These are phyloP conservation scores for Zaprionus tsacasi DNA, from an alignment of 1,140 invertebrate genomes.

Conservation along the genomic window DNA sequence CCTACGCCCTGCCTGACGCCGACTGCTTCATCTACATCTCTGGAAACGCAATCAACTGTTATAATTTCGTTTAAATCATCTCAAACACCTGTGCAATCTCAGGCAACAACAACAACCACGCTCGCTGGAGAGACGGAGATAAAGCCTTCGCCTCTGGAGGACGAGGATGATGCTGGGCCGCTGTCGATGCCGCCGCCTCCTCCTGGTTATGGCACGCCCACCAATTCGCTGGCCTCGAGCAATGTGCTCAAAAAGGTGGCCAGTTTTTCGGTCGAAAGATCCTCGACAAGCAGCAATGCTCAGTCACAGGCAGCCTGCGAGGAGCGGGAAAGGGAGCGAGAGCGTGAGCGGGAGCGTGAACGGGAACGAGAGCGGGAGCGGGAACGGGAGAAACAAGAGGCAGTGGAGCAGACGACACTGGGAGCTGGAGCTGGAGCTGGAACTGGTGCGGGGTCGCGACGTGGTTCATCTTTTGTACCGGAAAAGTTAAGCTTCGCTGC, in stretches of 20 bases:
- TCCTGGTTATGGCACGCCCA: constrained; percentile 84
- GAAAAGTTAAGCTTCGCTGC: constrained; percentile 93
- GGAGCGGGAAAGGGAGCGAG: constrained; percentile 36
- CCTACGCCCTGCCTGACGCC: constrained; percentile 18
- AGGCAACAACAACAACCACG: constrained; percentile 24
- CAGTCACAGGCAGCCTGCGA: constrained; percentile 32
- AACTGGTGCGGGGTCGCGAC: constrained; percentile 70
- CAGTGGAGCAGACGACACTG: constrained; percentile 26
- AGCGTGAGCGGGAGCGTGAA: constrained; percentile 41
- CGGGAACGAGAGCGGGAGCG: constrained; percentile 49
- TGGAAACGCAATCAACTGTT: constrained; percentile 84
- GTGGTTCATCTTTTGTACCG: constrained; percentile 90
- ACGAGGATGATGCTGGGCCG: constrained; percentile 44
- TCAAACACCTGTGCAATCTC: constrained; percentile 83
- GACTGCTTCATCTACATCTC: constrained; percentile 36
- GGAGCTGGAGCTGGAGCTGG: constrained; percentile 39
- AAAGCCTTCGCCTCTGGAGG: too few species aligned
- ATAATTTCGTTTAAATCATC: constrained; percentile 84
- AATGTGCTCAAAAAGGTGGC: constrained; percentile 93
- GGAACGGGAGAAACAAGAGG: constrained; percentile 45
- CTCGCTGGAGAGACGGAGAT: neutral
- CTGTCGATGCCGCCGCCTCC: constrained; percentile 62
- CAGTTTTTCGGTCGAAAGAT: constrained; percentile 90
- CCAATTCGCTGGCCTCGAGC: constrained; percentile 79
- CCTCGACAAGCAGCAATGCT: constrained; percentile 54